Base-by-base conservation (phyloP, 2,888 invertebrate genomes). In the Portevinia maculata region DNA sequence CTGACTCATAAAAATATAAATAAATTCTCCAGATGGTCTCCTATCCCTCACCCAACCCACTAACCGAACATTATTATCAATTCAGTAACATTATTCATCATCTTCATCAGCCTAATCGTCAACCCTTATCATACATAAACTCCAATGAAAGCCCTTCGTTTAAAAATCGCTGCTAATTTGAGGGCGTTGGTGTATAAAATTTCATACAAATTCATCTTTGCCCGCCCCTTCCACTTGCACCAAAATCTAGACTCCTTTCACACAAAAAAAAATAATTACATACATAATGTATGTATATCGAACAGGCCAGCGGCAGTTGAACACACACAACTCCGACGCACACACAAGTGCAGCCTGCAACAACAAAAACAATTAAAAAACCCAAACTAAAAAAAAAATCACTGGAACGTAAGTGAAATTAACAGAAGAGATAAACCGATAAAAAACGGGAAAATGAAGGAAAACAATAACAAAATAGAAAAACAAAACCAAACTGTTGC, bases 61-160 rank as follows among this genome's bases (percentile, higher is more conserved):
- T 41, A 1, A 1, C 15, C 34, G 0, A 13, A 8, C n/a, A n/a
- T n/a, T 1, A 59, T 28, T 41, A 28, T 44, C 19, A 52, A 59
- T 65, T 53, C 70, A 69, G 53, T 50, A 48, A 73, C 55, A 37
- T 39, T 57, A 74, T 53, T 48, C 60, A 48, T 48, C 65, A 55
- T 62, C 55, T 50, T 34, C 30, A 32, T n/a, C n/a, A n/a, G n/a
- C n/a, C n/a, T 41, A 11, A 50, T 44, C 44, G 30, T 44, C 37
- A 62, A 64, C 76, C 71, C 76, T 78, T 78, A 78, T 78, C 76
- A 71, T 15, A 55, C 60, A 70, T 70, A 46, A 55, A 24, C 48
- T 34, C 24, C 34, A 50, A 55, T 62, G 50, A 9, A 17, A 24
- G 28, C 30, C 57, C 41, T 55, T 41, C 28, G 28, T 60, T 60